Evolutionary conservation across 2,888 invertebrate species (phyloP), one percentile per base, ranked within the genome.

Genomic region (Drosophila tripunctata): DNA sequence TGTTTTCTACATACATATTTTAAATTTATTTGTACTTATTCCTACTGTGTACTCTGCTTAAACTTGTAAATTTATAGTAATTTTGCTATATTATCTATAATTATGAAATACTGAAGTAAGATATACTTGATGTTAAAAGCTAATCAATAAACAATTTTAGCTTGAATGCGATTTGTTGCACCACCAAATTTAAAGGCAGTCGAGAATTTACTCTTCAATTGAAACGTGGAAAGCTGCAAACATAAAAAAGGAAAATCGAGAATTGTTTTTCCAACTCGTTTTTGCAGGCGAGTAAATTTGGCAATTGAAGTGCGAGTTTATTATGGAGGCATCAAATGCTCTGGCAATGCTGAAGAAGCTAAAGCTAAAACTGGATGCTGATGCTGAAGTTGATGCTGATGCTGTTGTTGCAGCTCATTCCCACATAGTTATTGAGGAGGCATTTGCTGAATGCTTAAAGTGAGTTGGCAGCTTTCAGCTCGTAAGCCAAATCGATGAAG

Each of bases 401-500:
- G 30, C 19, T 31, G 44, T 27, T 31, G 44, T 19, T 31, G 44
- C 30, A 30, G 50, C 38, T 51, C 48, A 48, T 48, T 48, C 36
- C 48, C 48, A 48, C 36, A 17, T 51, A 27, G 38, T 51, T 51
- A 40, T 30, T 27, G 33, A 8, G 15, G n/a, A 14, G 27, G 51
- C 21, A 12, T 17, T 17, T 17, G 30, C 1, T 12, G n/a, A n/a
- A 7, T 45, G 19, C 27, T 55, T 33, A 27, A 55, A 68, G 38
- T 50, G 33, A 68, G 75, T 64, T 75, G 75, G 75, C 75, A 64
- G 75, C 71, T 3, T 36, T 36, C 2, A 14, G 8, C 21, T 17
- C 41, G 47, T 66, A 54, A 75, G 65, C 54, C 66, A 67, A 75
- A 76, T 76, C 75, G 77, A 76, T 67, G 61, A 69, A 63, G 75